Evolutionary conservation across 37 sponge, comb jelly and placozoan genomes (phyloP), one percentile per base, ranked within the genome.

Genomic region (Crambe crambe): DNA sequence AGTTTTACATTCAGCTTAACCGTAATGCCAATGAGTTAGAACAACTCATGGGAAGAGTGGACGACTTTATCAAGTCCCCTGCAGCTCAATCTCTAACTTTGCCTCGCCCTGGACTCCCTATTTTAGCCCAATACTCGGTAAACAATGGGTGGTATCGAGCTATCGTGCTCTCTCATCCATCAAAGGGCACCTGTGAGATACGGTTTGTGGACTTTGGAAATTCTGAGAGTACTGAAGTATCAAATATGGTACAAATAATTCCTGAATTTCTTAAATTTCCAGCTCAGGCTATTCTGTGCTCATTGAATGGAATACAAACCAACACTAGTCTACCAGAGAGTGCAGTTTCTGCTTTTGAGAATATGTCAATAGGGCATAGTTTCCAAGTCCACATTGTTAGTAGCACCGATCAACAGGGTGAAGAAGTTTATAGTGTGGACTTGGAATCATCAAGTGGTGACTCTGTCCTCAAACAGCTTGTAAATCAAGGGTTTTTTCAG

Each of bases 181-280:
- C 62, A 1, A 51, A 58, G 23, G 63, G 22, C 21, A 0, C 17
- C 26, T 38, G 70, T 29, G 25, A 25, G 5, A 91, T 94, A 6
- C 22, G 27, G 3, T 94, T 90, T 87, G 85, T 90, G 1, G 94
- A 94, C 40, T 94, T 74, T 75, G 94, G 94, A 8, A 94, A 94
- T 63, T 41, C 64, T 18, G 91, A 94, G 29, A 70, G 25, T 12
- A 75, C 86, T 26, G 32, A 56, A 0, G 9, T 62, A 0, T 58
- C 58, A 26, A 37, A 70, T n/a, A 15, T 90, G 31, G 38, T 43
- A 0, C 34, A 57, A 8, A 78, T 89, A 2, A 59, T 77, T 4
- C 70, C 87, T 10, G 31, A 57, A 12, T 82, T 93, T 39, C 60
- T 89, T 21, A 10, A 36, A 6, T 35, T 77, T 23, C 77, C 83